Percentiles rank a stretch among this genome's conserved stretches.
These are phyloP conservation scores for Lordiphosa andalusiaca DNA, from an alignment of 2,888 invertebrate species.

Conservation along the genomic window DNA sequence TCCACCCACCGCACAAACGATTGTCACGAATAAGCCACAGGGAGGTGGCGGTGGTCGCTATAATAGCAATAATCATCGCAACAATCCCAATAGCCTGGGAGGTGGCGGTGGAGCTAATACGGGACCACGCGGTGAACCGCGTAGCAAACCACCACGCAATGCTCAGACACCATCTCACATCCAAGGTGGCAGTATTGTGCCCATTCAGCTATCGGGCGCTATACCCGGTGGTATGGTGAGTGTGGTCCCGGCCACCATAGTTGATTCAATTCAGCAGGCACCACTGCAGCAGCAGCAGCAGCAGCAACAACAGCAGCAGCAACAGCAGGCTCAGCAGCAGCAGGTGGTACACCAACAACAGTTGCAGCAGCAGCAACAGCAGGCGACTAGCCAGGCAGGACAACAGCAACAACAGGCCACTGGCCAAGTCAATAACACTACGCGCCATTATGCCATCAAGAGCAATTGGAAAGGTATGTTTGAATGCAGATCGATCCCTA, in stretches of 20 bases:
- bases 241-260: slow-evolving; percentile 68
- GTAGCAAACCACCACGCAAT: slow-evolving; percentile 76
- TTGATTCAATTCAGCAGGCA: slow-evolving; percentile 66
- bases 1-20: slow-evolving; percentile 65
- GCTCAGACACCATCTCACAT: slow-evolving; percentile 57
- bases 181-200: slow-evolving; percentile 38
- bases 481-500: background rate
- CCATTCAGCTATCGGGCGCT: slow-evolving; percentile 46
- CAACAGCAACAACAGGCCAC: slow-evolving; percentile 28
- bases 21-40: slow-evolving; percentile 66
- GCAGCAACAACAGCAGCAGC: slow-evolving; percentile 61
- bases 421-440: slow-evolving; percentile 33
- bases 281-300: slow-evolving; percentile 65
- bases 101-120: slow-evolving; percentile 46
- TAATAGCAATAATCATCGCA: slow-evolving; percentile 75
- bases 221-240: slow-evolving; percentile 68
- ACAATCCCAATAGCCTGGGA: slow-evolving; percentile 65
- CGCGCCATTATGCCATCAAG: slow-evolving; percentile 71
- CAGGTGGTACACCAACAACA: slow-evolving; percentile 59
- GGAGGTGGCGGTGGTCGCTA: slow-evolving; percentile 70
- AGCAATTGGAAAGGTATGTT: slow-evolving; percentile 64
- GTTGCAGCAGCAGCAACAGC: slow-evolving; percentile 37
- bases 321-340: slow-evolving; percentile 41
- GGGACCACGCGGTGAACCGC: slow-evolving; percentile 67
- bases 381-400: slow-evolving; percentile 12